Evolutionary conservation across 1,140 invertebrate genomes (phyloP).

Genomic region (Trachymyrmex septentrionalis): DNA sequence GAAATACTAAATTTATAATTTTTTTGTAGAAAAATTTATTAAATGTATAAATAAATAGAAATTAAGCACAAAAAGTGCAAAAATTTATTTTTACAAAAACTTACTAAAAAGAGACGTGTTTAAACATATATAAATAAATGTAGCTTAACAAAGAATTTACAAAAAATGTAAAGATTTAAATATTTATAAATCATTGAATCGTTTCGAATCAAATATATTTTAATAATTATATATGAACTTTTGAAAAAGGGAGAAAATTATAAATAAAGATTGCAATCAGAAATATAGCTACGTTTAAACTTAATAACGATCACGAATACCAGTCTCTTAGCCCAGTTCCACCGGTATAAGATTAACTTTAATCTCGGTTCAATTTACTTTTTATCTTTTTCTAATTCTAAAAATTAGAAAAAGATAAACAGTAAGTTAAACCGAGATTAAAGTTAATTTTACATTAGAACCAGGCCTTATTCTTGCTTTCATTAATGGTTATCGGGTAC

Average conservation of each 20-base stretch:
- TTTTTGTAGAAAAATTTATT: not conserved
- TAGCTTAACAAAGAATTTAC: too few relatives aligned
- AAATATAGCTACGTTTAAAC: not conserved
- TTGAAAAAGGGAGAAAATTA: not conserved
- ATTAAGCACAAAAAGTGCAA: not conserved
- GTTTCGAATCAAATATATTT: not conserved
- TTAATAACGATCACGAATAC: not conserved
- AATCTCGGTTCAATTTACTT: too few relatives aligned
- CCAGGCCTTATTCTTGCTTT: not conserved
- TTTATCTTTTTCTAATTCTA: too few relatives aligned
- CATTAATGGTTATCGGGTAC: conserved; percentile 19
- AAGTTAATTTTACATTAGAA: too few relatives aligned
- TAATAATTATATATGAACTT: not conserved
- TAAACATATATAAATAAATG: too few relatives aligned
- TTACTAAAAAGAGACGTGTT: too few relatives aligned
- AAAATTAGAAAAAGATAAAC: too few relatives aligned
- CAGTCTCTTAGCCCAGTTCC: too few relatives aligned
- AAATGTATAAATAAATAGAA: not conserved
- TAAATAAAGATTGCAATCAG: not conserved
- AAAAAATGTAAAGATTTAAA: not conserved
- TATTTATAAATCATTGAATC: not conserved
- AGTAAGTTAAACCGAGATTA: too few relatives aligned
- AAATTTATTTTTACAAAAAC: not conserved
- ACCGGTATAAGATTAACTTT: too few relatives aligned
- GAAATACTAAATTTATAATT: not conserved